Evolutionary conservation across 2,888 invertebrate genomes (phyloP), one percentile per base, ranked within the genome.

Genomic region (Cataglyphis livida): DNA sequence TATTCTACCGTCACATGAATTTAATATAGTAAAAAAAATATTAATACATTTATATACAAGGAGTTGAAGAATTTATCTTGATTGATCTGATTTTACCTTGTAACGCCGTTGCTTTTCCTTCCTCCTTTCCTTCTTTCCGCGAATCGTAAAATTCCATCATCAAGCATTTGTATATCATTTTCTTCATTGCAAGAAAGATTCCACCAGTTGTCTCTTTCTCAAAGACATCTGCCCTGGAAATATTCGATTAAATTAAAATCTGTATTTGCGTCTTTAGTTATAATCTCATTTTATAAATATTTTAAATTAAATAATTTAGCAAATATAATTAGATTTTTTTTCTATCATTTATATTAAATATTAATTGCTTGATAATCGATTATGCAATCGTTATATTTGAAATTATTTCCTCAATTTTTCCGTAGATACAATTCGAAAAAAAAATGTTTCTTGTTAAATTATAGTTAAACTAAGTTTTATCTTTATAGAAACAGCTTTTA

Each of bases 81-180:
- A 28, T 28, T 2, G 2, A 28, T 2, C 18, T 28, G 32, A 75
- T 15, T 15, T 28, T 25, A 48, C 48, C n/a, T 54, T 10, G n/a
- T 9, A 21, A 21, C 21, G 2, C 51, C 18, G 64, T 74, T 75
- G 61, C 51, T 15, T 48, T 48, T 48, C 44, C 18, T 48, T 48
- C 44, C 44, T 18, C 44, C 1, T 5, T 5, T 48, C 82, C 81
- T 38, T 54, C 38, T 82, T 82, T 74, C 48, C 57, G 51, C 68
- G 84, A 87, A 85, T 87, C 88, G 78, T 90, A 87, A 87, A 87
- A 83, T 82, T 82, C 87, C 78, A 90, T 89, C 90, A 89, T 89
- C 88, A 90, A 89, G 90, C 90, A 89, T 89, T 89, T 83, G 68
- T 87, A 81, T 85, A 89, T 85, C 74, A 41, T 83, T 76, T 89